Evolutionary conservation across 1,140 invertebrate species (phyloP), one percentile per base, ranked within the genome.

Genomic region (Zaprionus nigranus): DNA sequence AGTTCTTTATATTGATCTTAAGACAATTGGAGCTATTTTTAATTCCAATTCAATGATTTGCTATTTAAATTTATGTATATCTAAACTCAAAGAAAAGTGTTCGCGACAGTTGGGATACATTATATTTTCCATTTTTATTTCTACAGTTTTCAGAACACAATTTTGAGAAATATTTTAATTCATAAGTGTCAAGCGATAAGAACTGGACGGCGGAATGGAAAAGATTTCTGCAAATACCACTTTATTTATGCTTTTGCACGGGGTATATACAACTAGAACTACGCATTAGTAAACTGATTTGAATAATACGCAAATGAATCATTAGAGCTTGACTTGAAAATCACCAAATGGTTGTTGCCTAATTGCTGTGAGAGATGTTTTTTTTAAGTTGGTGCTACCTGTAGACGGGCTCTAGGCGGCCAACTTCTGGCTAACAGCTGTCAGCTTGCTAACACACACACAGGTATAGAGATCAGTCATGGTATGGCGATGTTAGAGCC

Each of bases 161-260:
- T 74, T 60, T 43, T n/a, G 36, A 30, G 57, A 59, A 71, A 79
- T 71, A 59, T 57, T 68, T 17, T 51, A 78, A 72, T 78, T 80
- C 73, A 87, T 87, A 78, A 70, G 60, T 80, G 84, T 72, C 70
- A 77, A 64, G 34, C 63, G 24, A 36, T 61, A 17, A n/a, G n/a
- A n/a, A 36, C 62, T 38, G 56, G 43, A 76, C 66, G 58, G 83
- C 72, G 51, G 59, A 15, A 11, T 34, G 9, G 9, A 75, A 73
- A 78, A 75, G 67, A 83, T 75, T 78, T 78, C 63, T 82, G 63
- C 76, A 86, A 80, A 82, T 79, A 79, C 66, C 30, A 40, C 62
- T 59, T 69, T 62, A 30, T 58, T 38, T 17, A 58, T 40, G 54
- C n/a, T 38, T 22, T 51, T 40, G n/a, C 65, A 17, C 0, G 7